A percentile compares a stretch with the other conserved stretches of the same genome.
phyloP scores from a whole-genome alignment of 2,797 vertebrate genomes.

The Acomys russatus region DNA sequence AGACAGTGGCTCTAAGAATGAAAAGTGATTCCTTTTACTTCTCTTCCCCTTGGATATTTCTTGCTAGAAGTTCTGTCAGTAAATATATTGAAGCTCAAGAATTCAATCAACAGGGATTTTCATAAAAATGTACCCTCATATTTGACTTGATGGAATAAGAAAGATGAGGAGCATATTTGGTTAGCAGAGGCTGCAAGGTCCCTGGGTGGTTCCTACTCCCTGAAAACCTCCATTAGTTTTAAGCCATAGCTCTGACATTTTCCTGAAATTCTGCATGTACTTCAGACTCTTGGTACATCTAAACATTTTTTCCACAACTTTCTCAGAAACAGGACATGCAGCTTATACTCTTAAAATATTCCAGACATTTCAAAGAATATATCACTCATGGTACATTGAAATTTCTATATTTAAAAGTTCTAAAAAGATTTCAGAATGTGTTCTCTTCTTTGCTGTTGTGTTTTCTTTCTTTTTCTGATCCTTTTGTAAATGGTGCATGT shows the following conservation, averaged over 20 bases:
- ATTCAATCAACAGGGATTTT: constrained; percentile 20
- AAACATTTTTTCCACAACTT: not conserved
- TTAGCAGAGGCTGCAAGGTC: not conserved
- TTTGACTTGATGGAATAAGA: constrained; percentile 17
- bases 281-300: not conserved
- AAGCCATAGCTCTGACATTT: constrained; percentile 1
- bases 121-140: not conserved
- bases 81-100: constrained; percentile 7
- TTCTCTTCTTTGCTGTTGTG: not conserved
- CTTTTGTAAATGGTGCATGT: not conserved
- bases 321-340: not conserved
- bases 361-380: constrained; percentile 8
- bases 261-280: not conserved
- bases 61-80: constrained; percentile 40
- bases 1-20: constrained; percentile 62
- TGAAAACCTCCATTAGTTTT: not conserved
- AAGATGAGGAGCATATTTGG: not conserved
- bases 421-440: not conserved
- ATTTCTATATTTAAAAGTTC: constrained; percentile 21
- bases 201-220: not conserved
- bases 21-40: constrained; percentile 65
- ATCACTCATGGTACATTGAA: not conserved
- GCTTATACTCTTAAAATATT: constrained; percentile 22
- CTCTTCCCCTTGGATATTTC: constrained; percentile 28
- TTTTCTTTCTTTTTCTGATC: not conserved